Conservation (phyloP, 2,797 vertebrate genomes). For the Poeciliopsis gracilis region DNA sequence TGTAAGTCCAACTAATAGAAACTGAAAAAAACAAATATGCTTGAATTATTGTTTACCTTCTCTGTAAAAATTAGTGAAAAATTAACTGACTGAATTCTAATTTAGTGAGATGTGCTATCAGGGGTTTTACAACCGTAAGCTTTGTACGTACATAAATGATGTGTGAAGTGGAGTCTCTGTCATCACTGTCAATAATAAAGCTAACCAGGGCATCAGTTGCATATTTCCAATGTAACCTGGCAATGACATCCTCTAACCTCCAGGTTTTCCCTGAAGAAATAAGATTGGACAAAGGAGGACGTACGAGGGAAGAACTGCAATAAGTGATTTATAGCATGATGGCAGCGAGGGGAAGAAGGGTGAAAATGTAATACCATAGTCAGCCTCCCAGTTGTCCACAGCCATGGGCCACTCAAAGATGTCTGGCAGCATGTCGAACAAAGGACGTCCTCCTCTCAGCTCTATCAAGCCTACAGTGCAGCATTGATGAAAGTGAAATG, state of each 20-base stretch:
- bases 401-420: constrained; percentile 93
- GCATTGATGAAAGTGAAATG: neutral
- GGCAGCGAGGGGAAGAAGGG: neutral
- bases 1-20: too few relatives aligned
- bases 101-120: neutral
- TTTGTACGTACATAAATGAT: constrained; percentile 92
- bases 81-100: neutral
- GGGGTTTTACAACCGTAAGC: constrained; percentile 4
- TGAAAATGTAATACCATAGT: constrained; percentile 77
- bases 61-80: neutral
- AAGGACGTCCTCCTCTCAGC: constrained; percentile 85
- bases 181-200: constrained; percentile 91
- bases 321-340: neutral
- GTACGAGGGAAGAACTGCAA: neutral
- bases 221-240: constrained; percentile 88
- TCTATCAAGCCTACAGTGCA: constrained; percentile 85
- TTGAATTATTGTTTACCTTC: neutral
- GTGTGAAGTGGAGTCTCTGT: constrained; percentile 88
- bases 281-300: constrained; percentile 1
- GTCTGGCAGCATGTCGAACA: constrained; percentile 83
- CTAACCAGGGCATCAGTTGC: constrained; percentile 91
- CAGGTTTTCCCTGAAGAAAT: constrained; percentile 81
- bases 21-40: neutral
- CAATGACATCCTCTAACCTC: constrained; percentile 87
- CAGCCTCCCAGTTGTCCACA: constrained; percentile 84